Evolutionary conservation across 2,888 invertebrate genomes (phyloP).

Genomic region (Dicyrtomina minuta): DNA sequence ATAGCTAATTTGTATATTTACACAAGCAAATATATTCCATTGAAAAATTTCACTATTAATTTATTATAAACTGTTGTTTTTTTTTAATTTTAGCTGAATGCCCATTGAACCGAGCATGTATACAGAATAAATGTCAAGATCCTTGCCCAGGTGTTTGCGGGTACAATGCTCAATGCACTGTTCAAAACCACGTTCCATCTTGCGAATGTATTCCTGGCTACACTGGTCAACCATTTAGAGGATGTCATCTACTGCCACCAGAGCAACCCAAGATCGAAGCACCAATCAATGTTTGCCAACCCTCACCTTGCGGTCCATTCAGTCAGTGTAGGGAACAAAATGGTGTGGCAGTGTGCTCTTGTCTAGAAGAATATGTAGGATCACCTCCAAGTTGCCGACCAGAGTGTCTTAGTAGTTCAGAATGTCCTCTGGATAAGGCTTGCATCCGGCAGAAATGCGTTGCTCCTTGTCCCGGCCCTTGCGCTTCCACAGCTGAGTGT

Average conservation of each 20-base stretch:
- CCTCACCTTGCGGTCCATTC: constrained; percentile 54
- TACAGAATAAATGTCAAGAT: constrained; percentile 56
- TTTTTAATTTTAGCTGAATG: constrained; percentile 68
- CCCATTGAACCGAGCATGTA: constrained; percentile 64
- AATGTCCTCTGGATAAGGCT: constrained; percentile 54
- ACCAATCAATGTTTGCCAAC: constrained; percentile 46
- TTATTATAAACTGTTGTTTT: constrained; percentile 60
- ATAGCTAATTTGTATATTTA: too few relatives aligned
- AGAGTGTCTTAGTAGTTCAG: constrained; percentile 55
- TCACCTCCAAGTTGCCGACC: constrained; percentile 55
- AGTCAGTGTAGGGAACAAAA: constrained; percentile 54
- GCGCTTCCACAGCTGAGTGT: constrained; percentile 74
- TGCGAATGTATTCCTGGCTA: constrained; percentile 62
- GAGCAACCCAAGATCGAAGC: constrained; percentile 30
- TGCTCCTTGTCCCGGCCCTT: constrained; percentile 65
- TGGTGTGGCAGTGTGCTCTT: constrained; percentile 59
- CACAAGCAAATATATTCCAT: too few relatives aligned
- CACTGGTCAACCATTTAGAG: constrained; percentile 79
- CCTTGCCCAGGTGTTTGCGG: constrained; percentile 64
- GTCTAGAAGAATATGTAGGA: constrained; percentile 55
- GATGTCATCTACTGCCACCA: constrained; percentile 61
- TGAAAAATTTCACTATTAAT: too few relatives aligned
- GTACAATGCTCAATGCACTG: constrained; percentile 71
- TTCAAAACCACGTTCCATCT: constrained; percentile 55
- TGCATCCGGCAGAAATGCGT: constrained; percentile 55